Evolutionary conservation across 1,140 invertebrate species (phyloP).

Genomic region (Polyergus mexicanus): DNA sequence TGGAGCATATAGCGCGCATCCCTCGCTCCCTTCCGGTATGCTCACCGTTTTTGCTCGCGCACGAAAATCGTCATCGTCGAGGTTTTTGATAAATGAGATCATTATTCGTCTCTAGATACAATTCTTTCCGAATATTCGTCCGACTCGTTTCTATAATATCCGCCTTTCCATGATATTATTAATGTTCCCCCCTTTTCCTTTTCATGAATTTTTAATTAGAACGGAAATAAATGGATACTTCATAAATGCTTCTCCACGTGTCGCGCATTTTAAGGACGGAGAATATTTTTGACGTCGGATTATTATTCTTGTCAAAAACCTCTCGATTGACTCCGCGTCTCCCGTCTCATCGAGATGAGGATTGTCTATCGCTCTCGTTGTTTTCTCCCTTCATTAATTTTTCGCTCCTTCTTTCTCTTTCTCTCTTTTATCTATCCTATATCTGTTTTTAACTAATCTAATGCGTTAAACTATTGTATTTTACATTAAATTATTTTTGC

Average conservation of each 20-base stretch:
- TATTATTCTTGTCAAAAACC: conserved; percentile 62
- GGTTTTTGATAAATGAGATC: conserved; percentile 68
- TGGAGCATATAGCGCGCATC: conserved; percentile 80
- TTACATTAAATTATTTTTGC: conserved; percentile 77
- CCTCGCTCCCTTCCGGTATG: conserved; percentile 8
- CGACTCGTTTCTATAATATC: neutral
- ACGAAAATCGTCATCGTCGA: conserved; percentile 35
- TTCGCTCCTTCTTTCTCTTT: conserved; percentile 25
- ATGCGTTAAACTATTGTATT: conserved; percentile 73
- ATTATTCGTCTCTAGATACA: conserved; percentile 31
- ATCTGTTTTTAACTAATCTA: conserved; percentile 74
- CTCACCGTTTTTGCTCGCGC: neutral
- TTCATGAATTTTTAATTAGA: conserved; percentile 25
- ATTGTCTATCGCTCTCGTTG: conserved; percentile 36
- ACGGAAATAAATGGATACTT: conserved; percentile 18
- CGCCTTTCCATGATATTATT: neutral
- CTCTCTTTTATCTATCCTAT: conserved; percentile 66
- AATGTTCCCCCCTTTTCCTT: neutral
- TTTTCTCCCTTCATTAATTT: neutral
- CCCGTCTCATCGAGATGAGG: conserved; percentile 54
- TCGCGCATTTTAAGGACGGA: neutral
- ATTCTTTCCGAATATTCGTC: neutral
- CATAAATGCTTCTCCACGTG: neutral
- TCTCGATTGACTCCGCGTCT: conserved; percentile 58
- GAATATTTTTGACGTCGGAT: conserved; percentile 26